Base-by-base conservation (phyloP, 2,888 invertebrate genomes). In the Lepidochitona cinerea region DNA sequence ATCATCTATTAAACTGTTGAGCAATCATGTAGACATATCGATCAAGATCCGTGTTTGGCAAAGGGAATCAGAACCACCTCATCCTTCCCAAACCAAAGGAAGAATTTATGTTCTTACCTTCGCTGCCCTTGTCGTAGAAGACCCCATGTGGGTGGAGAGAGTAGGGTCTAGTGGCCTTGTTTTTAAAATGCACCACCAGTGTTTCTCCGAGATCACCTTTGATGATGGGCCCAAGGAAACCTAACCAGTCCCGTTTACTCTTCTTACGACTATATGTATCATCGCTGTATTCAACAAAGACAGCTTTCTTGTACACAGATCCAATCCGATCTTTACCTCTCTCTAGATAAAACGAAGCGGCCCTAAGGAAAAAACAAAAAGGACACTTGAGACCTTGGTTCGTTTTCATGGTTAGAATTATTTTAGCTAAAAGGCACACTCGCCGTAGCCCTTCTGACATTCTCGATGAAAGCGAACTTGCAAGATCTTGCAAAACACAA, bases 151-250 rank as follows among this genome's bases (percentile, higher is more conserved):
- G 82, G 70, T 86, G 86, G 6, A 86, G 53, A n/a, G 79, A 81
- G 67, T 80, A 78, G 18, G 73, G 75, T 9, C 41, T 64, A 54
- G 74, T 73, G 12, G 81, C 79, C 49, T 75, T 68, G 80, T 85
- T 85, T 37, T 75, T 75, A 75, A 84, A 85, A 64, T 73, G 64
- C 2, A 85, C 72, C 32, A 71, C 64, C 14, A 85, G 72, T 5
- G 74, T 76, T 54, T 88, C 87, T 0, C 86, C 87, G 9, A 86
- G 83, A 75, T 87, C 85, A 14, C 81, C 88, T 35, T 77, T 81
- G 37, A 88, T 65, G 6, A 83, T 82, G 9, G 88, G 86, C 36
- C 88, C 88, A 18, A 81, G 70, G 70, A 79, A 76, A 5, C 84
- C 82, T 66, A 72, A 69, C 78, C 73, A 75, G 4, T 70, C 69